Evolutionary conservation across 2,888 invertebrate genomes (phyloP), one percentile per base, ranked within the genome.

Genomic region (Heliconius sara): DNA sequence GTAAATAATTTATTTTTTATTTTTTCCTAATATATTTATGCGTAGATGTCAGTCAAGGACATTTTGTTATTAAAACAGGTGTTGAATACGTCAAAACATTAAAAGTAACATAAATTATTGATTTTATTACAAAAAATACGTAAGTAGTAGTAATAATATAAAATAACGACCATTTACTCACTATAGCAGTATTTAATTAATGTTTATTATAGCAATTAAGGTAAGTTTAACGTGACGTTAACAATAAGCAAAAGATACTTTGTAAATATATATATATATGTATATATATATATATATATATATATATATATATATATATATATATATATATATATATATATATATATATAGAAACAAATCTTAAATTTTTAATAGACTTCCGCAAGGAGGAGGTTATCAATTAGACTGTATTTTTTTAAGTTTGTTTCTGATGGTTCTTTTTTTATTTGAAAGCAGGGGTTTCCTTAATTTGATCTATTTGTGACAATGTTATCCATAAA

Each of bases 71-170:
- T 39, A n/a, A 39, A 12, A n/a, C 39, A 68, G 39, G n/a, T 39
- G 39, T 22, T 68, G 34, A 68, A 68, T 68, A 30, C 13, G n/a
- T 68, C n/a, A 68, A 68, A 68, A 39, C 39, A 68, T 13, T 63
- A 6, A 25, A 52, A 52, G 4, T 52, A 52, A 27, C 63, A 25
- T 63, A 25, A 25, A 65, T 10, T 27, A 27, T 65, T 25, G 27
- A 65, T 65, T 65, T 25, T 13, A 13, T 16, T 16, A 25, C 10
- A 65, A 60, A 60, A 60, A 60, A 52, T 22, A 7, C 0, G 60
- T 60, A n/a, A n/a, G n/a, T 60, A n/a, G 60, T n/a, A n/a, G 10
- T 60, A 60, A 57, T 57, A 9, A n/a, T 1, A 60, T n/a, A 65
- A 65, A 65, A 13, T 25, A 25, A n/a, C n/a, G 25, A 65, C 25